phyloP scores from a whole-genome alignment of 2,113 vertebrate genomes.

The Muscicapa adusta region DNA sequence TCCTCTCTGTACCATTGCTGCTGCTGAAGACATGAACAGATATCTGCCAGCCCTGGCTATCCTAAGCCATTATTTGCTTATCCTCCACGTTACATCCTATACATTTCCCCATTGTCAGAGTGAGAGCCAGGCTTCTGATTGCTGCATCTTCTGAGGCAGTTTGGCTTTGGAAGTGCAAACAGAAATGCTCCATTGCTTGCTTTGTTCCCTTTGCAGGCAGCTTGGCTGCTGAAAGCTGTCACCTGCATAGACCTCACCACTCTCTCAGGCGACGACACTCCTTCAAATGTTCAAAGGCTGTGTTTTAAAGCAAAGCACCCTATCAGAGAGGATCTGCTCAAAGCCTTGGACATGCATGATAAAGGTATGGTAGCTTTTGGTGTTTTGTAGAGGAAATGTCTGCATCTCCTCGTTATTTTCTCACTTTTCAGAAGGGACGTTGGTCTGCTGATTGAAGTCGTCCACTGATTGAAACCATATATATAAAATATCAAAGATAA shows the following conservation, averaged over 20 bases:
- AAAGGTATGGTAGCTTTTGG: conserved; percentile 74
- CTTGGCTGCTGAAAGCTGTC: conserved; percentile 90
- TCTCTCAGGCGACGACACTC: conserved; percentile 88
- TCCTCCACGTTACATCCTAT: background rate
- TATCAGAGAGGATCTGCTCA: conserved; percentile 82
- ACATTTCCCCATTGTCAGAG: background rate
- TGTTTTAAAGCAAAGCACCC: conserved; percentile 92
- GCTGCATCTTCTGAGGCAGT: background rate
- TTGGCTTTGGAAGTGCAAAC: background rate
- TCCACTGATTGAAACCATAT: background rate
- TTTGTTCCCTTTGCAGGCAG: conserved; percentile 74
- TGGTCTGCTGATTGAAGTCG: background rate
- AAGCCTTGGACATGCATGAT: conserved; percentile 83
- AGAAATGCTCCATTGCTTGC: background rate
- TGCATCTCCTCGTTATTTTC: background rate
- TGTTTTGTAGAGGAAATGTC: background rate
- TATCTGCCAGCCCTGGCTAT: background rate
- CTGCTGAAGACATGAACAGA: background rate
- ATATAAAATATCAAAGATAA: background rate
- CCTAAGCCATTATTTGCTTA: background rate
- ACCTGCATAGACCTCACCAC: conserved; percentile 94
- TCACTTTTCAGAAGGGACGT: background rate
- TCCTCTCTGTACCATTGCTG: background rate
- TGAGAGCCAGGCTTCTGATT: background rate
- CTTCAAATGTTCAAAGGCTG: conserved; percentile 87